Percentiles rank a stretch among this genome's conserved stretches.
Evolutionary conservation across 2,888 invertebrate species (phyloP).

Genomic region (Cepaea hortensis): DNA sequence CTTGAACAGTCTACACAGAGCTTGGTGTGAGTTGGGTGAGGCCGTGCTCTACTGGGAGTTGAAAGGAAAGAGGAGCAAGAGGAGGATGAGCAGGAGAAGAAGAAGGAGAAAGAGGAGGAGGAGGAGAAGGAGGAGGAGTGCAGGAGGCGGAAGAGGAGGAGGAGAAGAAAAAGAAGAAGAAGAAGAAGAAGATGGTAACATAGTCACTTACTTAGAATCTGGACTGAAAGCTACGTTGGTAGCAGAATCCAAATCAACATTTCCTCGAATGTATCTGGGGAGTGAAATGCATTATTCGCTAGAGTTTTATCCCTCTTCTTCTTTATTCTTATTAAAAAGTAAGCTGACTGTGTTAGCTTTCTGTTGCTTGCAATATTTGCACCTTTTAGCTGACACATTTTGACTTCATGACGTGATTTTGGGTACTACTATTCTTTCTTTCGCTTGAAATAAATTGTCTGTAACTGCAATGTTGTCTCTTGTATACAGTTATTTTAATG

Average conservation of each 20-base stretch:
- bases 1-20: no score
- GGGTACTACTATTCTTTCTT: no score
- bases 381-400: no score
- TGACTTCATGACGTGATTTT: no score
- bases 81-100: not conserved
- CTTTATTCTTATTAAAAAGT: not conserved
- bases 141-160: not conserved
- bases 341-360: no score
- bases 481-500: no score
- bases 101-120: not conserved
- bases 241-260: conserved; percentile 89
- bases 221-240: conserved; percentile 90
- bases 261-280: conserved; percentile 82
- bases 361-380: no score
- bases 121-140: not conserved
- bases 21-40: no score
- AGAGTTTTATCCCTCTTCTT: not conserved
- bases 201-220: conserved; percentile 79
- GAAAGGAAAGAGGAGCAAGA: not conserved
- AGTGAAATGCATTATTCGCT: no score
- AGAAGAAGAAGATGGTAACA: not conserved
- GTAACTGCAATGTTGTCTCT: no score
- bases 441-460: no score
- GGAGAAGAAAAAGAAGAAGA: not conserved
- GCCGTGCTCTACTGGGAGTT: not conserved